Evolutionary conservation across 1,140 invertebrate species (phyloP), one percentile per base, ranked within the genome.

Genomic region (Teleogryllus occipitalis): DNA sequence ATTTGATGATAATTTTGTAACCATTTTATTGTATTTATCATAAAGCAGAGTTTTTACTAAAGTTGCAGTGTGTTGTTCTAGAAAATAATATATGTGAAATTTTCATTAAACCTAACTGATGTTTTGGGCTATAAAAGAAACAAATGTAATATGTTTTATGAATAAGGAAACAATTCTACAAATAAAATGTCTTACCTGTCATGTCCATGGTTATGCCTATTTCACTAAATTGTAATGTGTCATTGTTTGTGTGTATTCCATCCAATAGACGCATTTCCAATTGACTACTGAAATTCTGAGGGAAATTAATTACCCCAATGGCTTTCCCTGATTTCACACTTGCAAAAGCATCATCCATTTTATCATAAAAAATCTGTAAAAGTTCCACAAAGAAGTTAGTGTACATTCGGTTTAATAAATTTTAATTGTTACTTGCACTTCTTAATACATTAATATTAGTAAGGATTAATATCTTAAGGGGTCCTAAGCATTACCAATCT

Each of bases 261-360:
- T 90, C 86, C 14, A 91, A 86, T 1, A 92, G 80, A 72, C 93
- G 85, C 5, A 85, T 83, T 39, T 89, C 85, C 0, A 94, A 84
- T 8, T 91, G 89, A 27, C 87, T 83, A 0, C 95, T 93, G 84
- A 96, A 97, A 85, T 96, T 96, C 47, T 86, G 83, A 0, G 89
- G 84, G 82, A 97, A 92, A 81, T 91, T 87, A 47, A 97, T 85
- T 0, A 92, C 89, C 0, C 93, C 96, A 84, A 92, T 90, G 0
- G 91, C 87, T 48, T 90, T 84, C 0, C 92, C 93, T 0, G 86
- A 86, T 12, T 86, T 85, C 0, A 95, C 91, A 0, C 90, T 91
- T 0, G 86, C 77, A 6, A 88, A 85, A 0, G 93, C 94, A 47
- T 88, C 87, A 2, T 89, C 85, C 2, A 90, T 83, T 39, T 87